Base-by-base conservation (phyloP, 2,797 vertebrate species). In the Alauda arvensis region DNA sequence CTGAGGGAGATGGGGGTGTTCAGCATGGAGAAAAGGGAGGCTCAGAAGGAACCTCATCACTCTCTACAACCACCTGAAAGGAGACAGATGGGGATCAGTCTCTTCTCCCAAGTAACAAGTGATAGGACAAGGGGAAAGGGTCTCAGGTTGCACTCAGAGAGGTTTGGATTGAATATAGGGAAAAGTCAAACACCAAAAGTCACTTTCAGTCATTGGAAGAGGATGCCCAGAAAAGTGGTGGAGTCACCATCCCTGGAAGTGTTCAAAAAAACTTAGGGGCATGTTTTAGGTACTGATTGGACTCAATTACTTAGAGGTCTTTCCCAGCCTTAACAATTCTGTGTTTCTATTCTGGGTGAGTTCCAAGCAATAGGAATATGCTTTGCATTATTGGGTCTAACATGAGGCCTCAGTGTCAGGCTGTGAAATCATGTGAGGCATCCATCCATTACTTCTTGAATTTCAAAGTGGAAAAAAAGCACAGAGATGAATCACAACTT, bases 401-500 rank as follows among this genome's bases (percentile, higher is more conserved):
- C 10, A 37, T 23, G 39, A 0, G 3, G 17, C 21, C 12, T 67
- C 70, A 69, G 17, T 67, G 49, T 51, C 74, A 87, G 71, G 31
- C 31, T 84, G 42, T 84, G 83, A 92, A 92, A 86, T 82, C 33
- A 15, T 33, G 4, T 46, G 42, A 88, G 39, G 20, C 26, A 57
- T 53, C 39, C n/a, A 59, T 63, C 72, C 52, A 49, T 72, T 85
- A 53, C 49, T 78, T 60, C 61, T 70, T 33, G 39, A 86, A 82
- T 53, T 82, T 79, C 31, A 53, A 51, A 77, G 61, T 24, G 42
- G 31, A 40, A 86, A 52, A 77, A 83, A 85, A 62, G 13, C n/a
- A 66, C 19, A 69, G 42, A 48, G 68, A 56, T 62, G 7, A 66
- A 69, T 81, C 10, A 52, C 31, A 78, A 46, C n/a, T 62, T 8